Percentiles rank a stretch among this genome's conserved stretches.
Evolutionary conservation across 92 coral and sea anemone genomes (phyloP).

Genomic region (Epizoanthus stellaris): DNA sequence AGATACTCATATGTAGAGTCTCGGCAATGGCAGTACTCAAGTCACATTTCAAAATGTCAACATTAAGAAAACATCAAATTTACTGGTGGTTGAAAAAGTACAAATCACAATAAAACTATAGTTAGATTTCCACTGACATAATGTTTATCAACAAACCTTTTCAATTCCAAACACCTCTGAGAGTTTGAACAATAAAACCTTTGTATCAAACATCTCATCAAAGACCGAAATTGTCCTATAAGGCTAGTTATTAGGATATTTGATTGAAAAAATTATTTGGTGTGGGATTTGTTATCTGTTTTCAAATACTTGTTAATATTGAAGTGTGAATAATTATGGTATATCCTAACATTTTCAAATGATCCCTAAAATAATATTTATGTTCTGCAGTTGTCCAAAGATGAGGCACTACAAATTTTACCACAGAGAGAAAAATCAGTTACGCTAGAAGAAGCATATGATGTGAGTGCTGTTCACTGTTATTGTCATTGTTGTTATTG

Average conservation of each 20-base stretch:
- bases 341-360: no score
- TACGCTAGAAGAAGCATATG: slow-evolving; percentile 85
- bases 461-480: slow-evolving; percentile 53
- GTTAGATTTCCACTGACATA: background rate
- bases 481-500: background rate
- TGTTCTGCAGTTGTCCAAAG: slow-evolving; percentile 74
- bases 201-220: no score
- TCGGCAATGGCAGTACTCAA: no score
- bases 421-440: slow-evolving; percentile 75
- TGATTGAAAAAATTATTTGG: no score
- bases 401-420: slow-evolving; percentile 83
- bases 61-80: no score
- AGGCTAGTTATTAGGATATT: background rate
- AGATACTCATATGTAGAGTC: background rate
- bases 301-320: no score
- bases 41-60: no score
- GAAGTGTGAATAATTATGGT: background rate
- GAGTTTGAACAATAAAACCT: no score
- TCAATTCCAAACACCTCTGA: no score
- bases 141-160: no score
- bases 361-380: background rate
- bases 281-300: background rate
- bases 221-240: no score
- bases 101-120: background rate
- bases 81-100: background rate